These are phyloP conservation scores for Chrosomus eos DNA, from an alignment of 2,797 vertebrate genomes.

Conservation along the genomic window DNA sequence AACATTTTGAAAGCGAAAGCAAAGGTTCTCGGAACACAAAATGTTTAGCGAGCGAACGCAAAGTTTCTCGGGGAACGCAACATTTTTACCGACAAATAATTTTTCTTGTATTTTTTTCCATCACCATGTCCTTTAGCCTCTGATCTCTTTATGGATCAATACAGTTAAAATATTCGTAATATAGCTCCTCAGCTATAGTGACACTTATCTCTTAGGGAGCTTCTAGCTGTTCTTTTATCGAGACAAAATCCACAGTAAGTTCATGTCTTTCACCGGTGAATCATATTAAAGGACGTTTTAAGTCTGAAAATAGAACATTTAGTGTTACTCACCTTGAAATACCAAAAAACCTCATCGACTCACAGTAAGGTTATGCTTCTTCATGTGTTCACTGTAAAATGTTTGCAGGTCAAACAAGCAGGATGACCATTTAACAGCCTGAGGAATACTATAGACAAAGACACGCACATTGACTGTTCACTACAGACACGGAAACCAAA, in stretches of 20 bases:
- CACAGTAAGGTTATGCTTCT: neutral
- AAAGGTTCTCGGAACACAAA: too few relatives aligned
- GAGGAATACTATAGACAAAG: neutral
- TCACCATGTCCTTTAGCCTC: neutral
- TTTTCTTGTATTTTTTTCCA: neutral
- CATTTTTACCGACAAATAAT: neutral
- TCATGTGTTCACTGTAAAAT: neutral
- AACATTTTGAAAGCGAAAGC: accelerated
- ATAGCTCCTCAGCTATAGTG: neutral
- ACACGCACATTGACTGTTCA: neutral
- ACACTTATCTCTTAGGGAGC: neutral
- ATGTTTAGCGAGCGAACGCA: accelerated
- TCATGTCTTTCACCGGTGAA: neutral
- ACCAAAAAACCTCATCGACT: conserved; percentile 1
- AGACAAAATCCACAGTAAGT: neutral
- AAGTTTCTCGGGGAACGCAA: neutral
- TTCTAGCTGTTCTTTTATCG: neutral
- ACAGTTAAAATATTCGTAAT: neutral
- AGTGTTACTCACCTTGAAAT: neutral
- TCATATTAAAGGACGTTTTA: neutral
- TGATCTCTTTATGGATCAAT: neutral
- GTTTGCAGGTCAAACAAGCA: conserved; percentile 50
- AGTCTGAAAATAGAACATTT: neutral
- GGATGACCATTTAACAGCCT: neutral
- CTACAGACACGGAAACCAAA: conserved; percentile 15